These are phyloP conservation scores for Notarius lentiginosus DNA, from an alignment of 2,113 vertebrate species.

Conservation along the genomic window DNA sequence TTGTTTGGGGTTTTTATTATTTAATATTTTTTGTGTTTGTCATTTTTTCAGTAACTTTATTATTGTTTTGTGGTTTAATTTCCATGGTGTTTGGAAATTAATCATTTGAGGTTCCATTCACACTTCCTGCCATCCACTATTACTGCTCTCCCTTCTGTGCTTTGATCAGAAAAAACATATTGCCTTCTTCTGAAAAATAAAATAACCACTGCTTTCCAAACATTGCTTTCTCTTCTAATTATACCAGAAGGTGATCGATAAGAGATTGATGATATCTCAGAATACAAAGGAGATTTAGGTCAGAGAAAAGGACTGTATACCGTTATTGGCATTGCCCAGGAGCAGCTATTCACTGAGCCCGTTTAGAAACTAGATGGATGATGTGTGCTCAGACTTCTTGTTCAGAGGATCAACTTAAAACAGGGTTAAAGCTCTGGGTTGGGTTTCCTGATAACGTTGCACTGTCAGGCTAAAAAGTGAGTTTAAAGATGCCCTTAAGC, in stretches of 20 bases:
- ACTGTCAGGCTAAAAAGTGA: too few relatives aligned
- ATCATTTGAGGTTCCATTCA: not conserved
- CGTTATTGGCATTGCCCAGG: slow-evolving; percentile 11
- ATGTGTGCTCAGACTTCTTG: slow-evolving; percentile 24
- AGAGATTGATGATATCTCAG: slow-evolving; percentile 45
- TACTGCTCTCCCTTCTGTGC: not conserved
- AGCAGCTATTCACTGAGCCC: slow-evolving; percentile 25
- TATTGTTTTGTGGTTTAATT: not conserved
- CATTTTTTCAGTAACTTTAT: not conserved
- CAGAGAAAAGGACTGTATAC: slow-evolving; percentile 1
- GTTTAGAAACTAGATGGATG: slow-evolving; percentile 42
- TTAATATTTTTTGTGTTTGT: not conserved
- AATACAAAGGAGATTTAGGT: slow-evolving; percentile 19
- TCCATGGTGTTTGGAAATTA: not conserved
- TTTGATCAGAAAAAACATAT: slow-evolving; percentile 13
- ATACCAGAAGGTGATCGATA: slow-evolving; percentile 29
- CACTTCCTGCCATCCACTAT: not conserved
- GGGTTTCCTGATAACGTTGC: too few relatives aligned
- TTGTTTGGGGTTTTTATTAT: not conserved
- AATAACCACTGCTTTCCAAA: slow-evolving; percentile 34
- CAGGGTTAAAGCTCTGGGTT: not conserved
- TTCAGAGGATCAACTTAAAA: slow-evolving; percentile 30
- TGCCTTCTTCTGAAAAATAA: slow-evolving; percentile 27
- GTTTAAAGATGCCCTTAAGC: too few relatives aligned
- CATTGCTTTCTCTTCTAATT: slow-evolving; percentile 33